Percentiles rank a stretch among this genome's conserved stretches.
Conservation (phyloP, 2,113 vertebrate species). For the Oxyura jamaicensis region DNA sequence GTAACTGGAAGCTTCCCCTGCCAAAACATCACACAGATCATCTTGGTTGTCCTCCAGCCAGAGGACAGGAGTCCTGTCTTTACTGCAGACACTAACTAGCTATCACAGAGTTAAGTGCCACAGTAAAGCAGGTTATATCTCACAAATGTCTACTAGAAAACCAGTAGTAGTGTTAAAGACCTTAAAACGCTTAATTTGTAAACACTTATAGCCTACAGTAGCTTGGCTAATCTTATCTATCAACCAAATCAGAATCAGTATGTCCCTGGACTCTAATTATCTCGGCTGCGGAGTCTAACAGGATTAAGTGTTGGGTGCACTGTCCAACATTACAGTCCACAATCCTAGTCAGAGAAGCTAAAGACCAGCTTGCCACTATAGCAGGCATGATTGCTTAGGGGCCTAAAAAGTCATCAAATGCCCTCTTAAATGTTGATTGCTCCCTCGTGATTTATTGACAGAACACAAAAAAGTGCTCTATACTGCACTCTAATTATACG, state of each 20-base stretch:
- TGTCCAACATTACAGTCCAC: slow-evolving; percentile 78
- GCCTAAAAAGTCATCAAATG: slow-evolving; percentile 93
- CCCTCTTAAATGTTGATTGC: slow-evolving; percentile 95
- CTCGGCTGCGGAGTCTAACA: slow-evolving; percentile 77
- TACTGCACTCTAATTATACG: slow-evolving; percentile 85
- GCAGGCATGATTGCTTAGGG: slow-evolving; percentile 83
- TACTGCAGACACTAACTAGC: background rate
- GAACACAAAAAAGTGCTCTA: slow-evolving; percentile 92
- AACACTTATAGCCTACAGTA: slow-evolving; percentile 79
- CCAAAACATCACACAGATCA: background rate
- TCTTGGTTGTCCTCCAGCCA: background rate
- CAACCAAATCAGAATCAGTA: slow-evolving; percentile 78
- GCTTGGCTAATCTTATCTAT: slow-evolving; percentile 69
- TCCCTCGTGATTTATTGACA: slow-evolving; percentile 95
- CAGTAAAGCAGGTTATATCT: background rate
- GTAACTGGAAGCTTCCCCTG: background rate
- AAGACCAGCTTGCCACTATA: slow-evolving; percentile 89
- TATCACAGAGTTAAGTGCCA: background rate
- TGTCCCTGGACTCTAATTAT: slow-evolving; percentile 75
- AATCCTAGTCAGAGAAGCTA: slow-evolving; percentile 91
- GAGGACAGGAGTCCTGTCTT: background rate
- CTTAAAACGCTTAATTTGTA: slow-evolving; percentile 81
- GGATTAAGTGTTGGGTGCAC: slow-evolving; percentile 81
- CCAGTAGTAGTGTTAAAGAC: background rate
- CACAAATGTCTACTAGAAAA: background rate